phyloP scores from a whole-genome alignment of 1,140 invertebrate genomes.

The Heliconius himera region DNA sequence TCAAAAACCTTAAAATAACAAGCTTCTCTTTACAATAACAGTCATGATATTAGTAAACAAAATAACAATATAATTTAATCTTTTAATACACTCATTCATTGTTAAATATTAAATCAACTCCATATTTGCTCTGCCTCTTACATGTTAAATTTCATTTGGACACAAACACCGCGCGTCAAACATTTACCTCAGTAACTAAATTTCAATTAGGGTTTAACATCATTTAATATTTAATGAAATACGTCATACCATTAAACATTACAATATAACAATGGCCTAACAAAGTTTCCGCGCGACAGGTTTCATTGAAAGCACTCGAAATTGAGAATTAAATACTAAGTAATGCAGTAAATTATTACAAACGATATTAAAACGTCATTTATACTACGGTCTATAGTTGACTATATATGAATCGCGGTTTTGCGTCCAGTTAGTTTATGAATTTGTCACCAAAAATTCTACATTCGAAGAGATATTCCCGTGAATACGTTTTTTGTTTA shows the following conservation, averaged over 20 bases:
- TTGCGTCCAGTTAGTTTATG: too few relatives aligned
- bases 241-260: slow-evolving; percentile 29
- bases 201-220: slow-evolving; percentile 29
- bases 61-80: not conserved
- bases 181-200: slow-evolving; percentile 27
- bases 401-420: not conserved
- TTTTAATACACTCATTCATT: not conserved
- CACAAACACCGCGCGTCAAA: slow-evolving; percentile 16
- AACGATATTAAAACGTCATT: not conserved
- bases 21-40: not conserved
- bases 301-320: slow-evolving; percentile 20
- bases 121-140: slow-evolving; percentile 17
- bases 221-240: slow-evolving; percentile 35
- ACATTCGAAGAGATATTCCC: too few relatives aligned
- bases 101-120: not conserved
- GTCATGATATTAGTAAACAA: not conserved
- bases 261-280: slow-evolving; percentile 30
- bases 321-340: slow-evolving; percentile 28
- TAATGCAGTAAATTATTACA: slow-evolving; percentile 23
- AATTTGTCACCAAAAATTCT: too few relatives aligned
- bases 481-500: too few relatives aligned
- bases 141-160: slow-evolving; percentile 13
- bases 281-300: slow-evolving; percentile 22
- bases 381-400: not conserved
- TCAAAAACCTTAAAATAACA: not conserved